Conservation (phyloP, 2,888 invertebrate species). For the Stenodema calcarata region DNA sequence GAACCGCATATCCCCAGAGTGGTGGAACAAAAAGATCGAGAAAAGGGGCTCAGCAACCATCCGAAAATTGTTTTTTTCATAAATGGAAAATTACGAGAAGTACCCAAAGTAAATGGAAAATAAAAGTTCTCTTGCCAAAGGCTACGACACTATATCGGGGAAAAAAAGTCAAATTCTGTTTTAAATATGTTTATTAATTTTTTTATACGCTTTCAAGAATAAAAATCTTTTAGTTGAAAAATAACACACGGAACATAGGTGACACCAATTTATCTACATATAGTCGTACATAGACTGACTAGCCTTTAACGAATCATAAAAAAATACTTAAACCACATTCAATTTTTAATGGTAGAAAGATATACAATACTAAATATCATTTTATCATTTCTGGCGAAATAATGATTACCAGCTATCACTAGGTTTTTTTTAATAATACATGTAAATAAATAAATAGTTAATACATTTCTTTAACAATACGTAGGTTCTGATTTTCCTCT, state of each 20-base stretch:
- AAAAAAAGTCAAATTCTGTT: background rate
- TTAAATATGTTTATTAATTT: conserved; percentile 20
- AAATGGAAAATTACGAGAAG: too few species aligned
- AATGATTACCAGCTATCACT: background rate
- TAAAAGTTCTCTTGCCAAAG: too few species aligned
- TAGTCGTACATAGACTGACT: conserved; percentile 18
- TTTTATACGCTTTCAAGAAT: conserved; percentile 16
- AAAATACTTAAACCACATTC: conserved; percentile 36
- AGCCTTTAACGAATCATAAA: conserved; percentile 40
- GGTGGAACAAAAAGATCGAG: too few species aligned
- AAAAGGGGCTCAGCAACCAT: too few species aligned
- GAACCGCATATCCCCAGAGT: too few species aligned
- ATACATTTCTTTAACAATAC: background rate
- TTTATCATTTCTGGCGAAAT: background rate
- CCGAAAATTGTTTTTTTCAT: too few species aligned
- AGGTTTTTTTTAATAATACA: background rate
- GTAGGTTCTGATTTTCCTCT: background rate
- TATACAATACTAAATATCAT: background rate
- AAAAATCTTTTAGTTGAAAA: conserved; percentile 39
- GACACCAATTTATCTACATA: conserved; percentile 5
- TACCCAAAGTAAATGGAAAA: too few species aligned
- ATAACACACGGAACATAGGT: conserved; percentile 41
- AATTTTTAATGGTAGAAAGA: background rate
- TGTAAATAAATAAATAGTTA: background rate
- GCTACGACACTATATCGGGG: too few species aligned